These are phyloP conservation scores for Melanostoma scalare DNA, from an alignment of 2,888 invertebrate genomes.

Conservation along the genomic window DNA sequence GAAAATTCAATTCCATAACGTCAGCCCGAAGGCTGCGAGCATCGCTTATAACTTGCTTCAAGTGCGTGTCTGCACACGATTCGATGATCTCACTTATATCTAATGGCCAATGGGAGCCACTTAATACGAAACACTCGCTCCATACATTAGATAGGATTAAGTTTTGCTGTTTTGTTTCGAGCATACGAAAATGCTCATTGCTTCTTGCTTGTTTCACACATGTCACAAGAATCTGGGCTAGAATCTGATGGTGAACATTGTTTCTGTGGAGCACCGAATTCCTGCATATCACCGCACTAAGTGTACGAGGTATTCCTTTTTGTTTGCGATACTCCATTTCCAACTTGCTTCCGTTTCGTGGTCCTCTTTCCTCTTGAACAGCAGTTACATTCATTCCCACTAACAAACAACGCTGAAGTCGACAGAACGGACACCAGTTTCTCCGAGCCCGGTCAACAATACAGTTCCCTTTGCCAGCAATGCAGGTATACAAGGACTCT, in stretches of 20 bases:
- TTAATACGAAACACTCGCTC: slow-evolving; percentile 84
- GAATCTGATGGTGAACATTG: slow-evolving; percentile 83
- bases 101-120: slow-evolving; percentile 84
- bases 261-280: slow-evolving; percentile 64
- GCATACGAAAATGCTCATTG: slow-evolving; percentile 83
- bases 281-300: slow-evolving; percentile 7
- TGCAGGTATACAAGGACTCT: slow-evolving; percentile 89
- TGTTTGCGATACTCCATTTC: slow-evolving; percentile 12
- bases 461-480: slow-evolving; percentile 89
- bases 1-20: slow-evolving; percentile 82
- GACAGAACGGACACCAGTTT: slow-evolving; percentile 94
- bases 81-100: slow-evolving; percentile 81
- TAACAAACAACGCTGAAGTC: slow-evolving; percentile 89
- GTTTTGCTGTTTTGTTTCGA: slow-evolving; percentile 83
- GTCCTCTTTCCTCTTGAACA: slow-evolving; percentile 93
- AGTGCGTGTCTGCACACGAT: slow-evolving; percentile 78
- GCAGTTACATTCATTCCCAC: slow-evolving; percentile 91
- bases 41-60: slow-evolving; percentile 80
- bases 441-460: slow-evolving; percentile 90
- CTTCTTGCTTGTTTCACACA: slow-evolving; percentile 84
- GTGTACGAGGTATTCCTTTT: slow-evolving; percentile 26
- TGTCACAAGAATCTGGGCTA: slow-evolving; percentile 85
- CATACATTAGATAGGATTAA: slow-evolving; percentile 84
- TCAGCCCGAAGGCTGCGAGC: slow-evolving; percentile 82
- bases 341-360: slow-evolving; percentile 82